Evolutionary conservation across 2,113 vertebrate genomes (phyloP).

Genomic region (Salvelinus fontinalis): DNA sequence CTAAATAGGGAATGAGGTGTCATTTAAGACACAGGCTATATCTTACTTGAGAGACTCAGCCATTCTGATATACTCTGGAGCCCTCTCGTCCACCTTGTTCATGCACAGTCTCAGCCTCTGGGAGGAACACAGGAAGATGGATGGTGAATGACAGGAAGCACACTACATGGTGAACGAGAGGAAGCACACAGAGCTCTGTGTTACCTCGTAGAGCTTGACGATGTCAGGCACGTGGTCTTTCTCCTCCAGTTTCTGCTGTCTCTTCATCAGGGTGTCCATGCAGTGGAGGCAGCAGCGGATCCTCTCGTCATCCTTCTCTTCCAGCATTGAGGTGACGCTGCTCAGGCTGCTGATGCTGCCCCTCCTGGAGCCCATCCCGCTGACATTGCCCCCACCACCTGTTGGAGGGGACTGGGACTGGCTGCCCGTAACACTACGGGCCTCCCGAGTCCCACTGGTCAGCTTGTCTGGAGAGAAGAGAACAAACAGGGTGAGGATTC

Average conservation of each 20-base stretch:
- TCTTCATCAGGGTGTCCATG: conserved; percentile 86
- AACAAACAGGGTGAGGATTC: not conserved
- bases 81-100: conserved; percentile 92
- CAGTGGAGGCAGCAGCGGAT: conserved; percentile 94
- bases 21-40: too few relatives aligned
- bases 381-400: conserved; percentile 16
- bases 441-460: conserved; percentile 85
- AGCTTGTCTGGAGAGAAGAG: conserved; percentile 80
- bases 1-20: too few relatives aligned
- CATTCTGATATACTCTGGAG: conserved; percentile 92
- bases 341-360: conserved; percentile 90
- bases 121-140: conserved; percentile 45
- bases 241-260: conserved; percentile 91
- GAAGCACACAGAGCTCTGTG: not conserved
- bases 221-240: conserved; percentile 84
- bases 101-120: conserved; percentile 93
- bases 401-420: conserved; percentile 63
- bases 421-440: conserved; percentile 78
- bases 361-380: conserved; percentile 81
- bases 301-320: conserved; percentile 92
- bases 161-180: not conserved
- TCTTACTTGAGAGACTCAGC: conserved; percentile 94
- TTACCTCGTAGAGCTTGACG: conserved; percentile 91
- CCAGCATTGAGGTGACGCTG: conserved; percentile 90
- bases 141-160: conserved; percentile 29